Percentiles rank a stretch among this genome's conserved stretches.
Conservation (phyloP, 2,113 vertebrate genomes). For the Puffinus mauretanicus region DNA sequence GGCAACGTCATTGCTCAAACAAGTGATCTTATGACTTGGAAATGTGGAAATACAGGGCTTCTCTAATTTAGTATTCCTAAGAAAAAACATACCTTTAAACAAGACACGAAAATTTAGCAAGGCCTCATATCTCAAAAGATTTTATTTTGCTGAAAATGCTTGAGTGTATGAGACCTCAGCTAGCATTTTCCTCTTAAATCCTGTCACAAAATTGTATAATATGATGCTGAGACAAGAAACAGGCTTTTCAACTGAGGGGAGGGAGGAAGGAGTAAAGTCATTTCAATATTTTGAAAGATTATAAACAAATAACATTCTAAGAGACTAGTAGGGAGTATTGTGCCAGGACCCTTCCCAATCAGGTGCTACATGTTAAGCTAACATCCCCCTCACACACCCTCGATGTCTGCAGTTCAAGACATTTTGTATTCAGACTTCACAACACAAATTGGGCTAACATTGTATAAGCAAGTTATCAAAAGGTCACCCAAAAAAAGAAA, state of each 20-base stretch:
- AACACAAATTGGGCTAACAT: background rate
- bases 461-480: constrained; percentile 2
- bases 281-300: background rate
- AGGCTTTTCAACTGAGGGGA: background rate
- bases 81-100: background rate
- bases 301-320: background rate
- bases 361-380: constrained; percentile 17
- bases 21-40: background rate
- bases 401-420: background rate
- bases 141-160: background rate
- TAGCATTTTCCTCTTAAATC: background rate
- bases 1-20: background rate
- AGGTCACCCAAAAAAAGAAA: background rate
- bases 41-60: background rate
- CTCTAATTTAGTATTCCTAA: background rate
- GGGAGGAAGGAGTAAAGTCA: background rate
- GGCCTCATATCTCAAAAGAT: background rate
- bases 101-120: background rate
- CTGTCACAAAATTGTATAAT: background rate
- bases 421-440: background rate
- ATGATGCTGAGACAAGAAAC: background rate
- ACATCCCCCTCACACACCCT: background rate
- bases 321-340: background rate
- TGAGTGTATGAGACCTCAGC: background rate
- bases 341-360: background rate